phyloP scores from a whole-genome alignment of 2,888 invertebrate genomes.

The Enchytraeus crypticus region DNA sequence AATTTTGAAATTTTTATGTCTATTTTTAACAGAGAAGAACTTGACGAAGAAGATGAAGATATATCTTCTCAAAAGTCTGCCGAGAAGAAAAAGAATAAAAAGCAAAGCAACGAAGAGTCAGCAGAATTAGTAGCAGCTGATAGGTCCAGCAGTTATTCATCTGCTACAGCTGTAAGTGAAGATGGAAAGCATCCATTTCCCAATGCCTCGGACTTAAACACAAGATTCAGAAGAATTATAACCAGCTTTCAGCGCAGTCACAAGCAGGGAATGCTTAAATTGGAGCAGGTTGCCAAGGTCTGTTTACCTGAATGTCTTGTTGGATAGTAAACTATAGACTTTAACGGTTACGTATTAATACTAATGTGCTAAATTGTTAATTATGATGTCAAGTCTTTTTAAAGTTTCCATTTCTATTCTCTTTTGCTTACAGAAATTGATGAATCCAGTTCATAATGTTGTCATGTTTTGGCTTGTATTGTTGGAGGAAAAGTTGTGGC shows the following conservation, averaged over 20 bases:
- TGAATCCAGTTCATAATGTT: no score
- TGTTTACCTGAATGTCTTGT: neutral
- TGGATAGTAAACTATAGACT: no score
- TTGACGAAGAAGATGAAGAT: constrained; percentile 13
- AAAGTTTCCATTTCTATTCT: no score
- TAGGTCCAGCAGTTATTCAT: no score
- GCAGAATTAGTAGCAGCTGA: neutral
- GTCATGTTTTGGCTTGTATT: no score
- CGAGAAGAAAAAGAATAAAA: constrained; percentile 3
- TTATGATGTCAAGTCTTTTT: no score
- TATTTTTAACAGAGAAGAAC: no score
- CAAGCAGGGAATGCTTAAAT: constrained; percentile 59
- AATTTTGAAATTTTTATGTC: no score
- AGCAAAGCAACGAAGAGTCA: neutral
- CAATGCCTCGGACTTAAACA: constrained; percentile 74
- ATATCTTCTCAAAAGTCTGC: neutral
- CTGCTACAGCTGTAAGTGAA: constrained; percentile 17
- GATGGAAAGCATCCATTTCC: constrained; percentile 46
- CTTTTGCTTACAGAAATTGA: no score
- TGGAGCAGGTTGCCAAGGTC: constrained; percentile 60
- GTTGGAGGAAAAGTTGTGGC: no score
- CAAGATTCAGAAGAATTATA: constrained; percentile 79
- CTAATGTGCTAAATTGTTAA: no score
- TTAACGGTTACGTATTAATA: no score
- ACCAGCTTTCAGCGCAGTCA: constrained; percentile 90